Percentiles rank a stretch among this genome's conserved stretches.
These are phyloP conservation scores for Thripadectes ignobilis DNA, from an alignment of 2,797 vertebrate genomes.

Conservation along the genomic window DNA sequence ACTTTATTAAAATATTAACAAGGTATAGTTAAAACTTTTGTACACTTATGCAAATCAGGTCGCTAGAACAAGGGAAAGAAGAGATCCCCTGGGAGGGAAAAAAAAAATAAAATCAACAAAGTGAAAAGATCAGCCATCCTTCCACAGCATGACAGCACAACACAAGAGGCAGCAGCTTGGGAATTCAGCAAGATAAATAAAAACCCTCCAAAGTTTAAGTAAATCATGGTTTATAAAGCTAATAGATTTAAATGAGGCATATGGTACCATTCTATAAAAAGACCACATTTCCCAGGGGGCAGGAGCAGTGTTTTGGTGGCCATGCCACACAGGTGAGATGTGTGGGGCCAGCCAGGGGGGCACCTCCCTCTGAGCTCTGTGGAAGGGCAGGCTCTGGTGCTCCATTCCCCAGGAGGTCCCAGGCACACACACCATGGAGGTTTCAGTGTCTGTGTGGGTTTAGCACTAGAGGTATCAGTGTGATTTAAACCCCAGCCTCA, in stretches of 20 bases:
- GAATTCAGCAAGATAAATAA: constrained; percentile 62
- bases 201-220: constrained; percentile 75
- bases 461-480: neutral
- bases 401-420: neutral
- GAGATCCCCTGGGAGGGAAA: constrained; percentile 69
- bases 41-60: constrained; percentile 48
- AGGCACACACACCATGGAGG: rapidly evolving
- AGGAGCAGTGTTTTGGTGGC: neutral
- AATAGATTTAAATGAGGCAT: constrained; percentile 41
- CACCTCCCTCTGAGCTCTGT: neutral
- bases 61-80: constrained; percentile 53
- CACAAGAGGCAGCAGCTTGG: constrained; percentile 48
- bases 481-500: neutral
- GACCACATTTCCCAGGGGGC: neutral
- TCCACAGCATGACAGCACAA: constrained; percentile 67
- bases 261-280: neutral
- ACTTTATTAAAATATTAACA: constrained; percentile 76
- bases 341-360: neutral
- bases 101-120: constrained; percentile 68
- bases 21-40: constrained; percentile 77
- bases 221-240: constrained; percentile 56
- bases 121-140: constrained; percentile 75
- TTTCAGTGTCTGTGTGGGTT: neutral
- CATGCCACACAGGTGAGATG: neutral
- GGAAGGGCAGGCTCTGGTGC: neutral